Base-by-base conservation (phyloP, 1,140 invertebrate genomes). In the Drosophila pseudoananassae region DNA sequence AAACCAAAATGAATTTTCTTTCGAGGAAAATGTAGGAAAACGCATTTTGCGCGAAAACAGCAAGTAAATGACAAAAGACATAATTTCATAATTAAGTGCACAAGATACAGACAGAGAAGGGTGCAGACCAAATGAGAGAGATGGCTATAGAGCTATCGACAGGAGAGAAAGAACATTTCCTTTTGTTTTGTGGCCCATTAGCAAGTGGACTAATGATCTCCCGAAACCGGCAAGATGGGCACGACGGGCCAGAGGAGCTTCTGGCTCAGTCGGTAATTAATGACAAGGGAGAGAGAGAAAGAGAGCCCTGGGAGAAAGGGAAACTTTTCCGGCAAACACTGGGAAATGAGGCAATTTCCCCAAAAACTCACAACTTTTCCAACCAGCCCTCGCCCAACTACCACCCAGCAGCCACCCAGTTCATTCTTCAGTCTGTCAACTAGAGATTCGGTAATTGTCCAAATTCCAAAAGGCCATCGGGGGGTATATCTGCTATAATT, bases 61-160 rank as follows among this genome's bases (percentile, higher is more conserved):
- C 20, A 52, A 74, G 15, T 56, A 69, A 69, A 69, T 55, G 65
- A 69, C 65, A 69, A 68, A 69, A 55, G 65, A 69, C 65, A 69
- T 69, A 74, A 64, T 74, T 74, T 51, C 46, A 74, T 74, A 74
- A 74, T 74, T 74, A 57, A 74, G 71, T 71, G 68, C 68, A 49
- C 15, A 14, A 33, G 50, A 17, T 4, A 17, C 14, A 36, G 23
- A 53, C 2, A 29, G n/a, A 8, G 10, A 38, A 8, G 17, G 64
- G 9, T 1, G 17, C 14, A 27, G 8, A 14, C 1, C 20, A 7
- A 31, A 8, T 27, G 14, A 55, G 1, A 27, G 5, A 27, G 4
- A 49, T 1, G 17, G 25, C 20, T 2, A 31, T 4, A 9, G 31
- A 31, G 23, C 33, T 38, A 68, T 69, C 63, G 65, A 69, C 63